Base-by-base conservation (phyloP, 2,113 vertebrate genomes). In the Glareola pratincola region DNA sequence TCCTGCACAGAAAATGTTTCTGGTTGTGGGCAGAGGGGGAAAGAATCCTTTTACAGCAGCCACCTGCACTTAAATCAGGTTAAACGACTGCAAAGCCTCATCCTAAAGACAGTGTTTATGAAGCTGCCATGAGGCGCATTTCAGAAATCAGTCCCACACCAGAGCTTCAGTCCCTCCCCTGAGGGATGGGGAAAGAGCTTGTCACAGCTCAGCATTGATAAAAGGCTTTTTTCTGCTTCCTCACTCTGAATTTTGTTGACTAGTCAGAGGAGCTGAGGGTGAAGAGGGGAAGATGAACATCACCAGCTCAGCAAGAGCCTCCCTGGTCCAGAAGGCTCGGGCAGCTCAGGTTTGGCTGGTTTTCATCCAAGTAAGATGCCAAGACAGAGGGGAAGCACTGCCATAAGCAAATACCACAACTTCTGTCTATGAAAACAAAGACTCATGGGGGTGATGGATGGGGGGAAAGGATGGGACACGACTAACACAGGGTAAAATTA, bases 261-360 rank as follows among this genome's bases (percentile, higher is more conserved):
- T 32, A 32, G 23, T 90, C 43, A 84, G 34, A 21, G 45, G 18
- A 77, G 36, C 41, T 64, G n/a, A 63, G 6, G 5, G 56, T 4
- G 0, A 94, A 93, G 30, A 53, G 1, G 5, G 30, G 22, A 84
- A 30, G 23, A 64, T 14, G 56, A 82, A 36, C 45, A 76, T 17
- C 66, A 71, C 13, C 32, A 82, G 43, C 36, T 51, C 53, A 93
- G 73, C 47, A 93, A 66, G 22, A 63, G 41, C 37, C 37, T 68
- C 47, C 1, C 1, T 0, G 0, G 6, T 8, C 3, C 3, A 51
- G 43, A 41, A 34, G 8, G 27, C 27, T 73, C 12, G 20, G 23
- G 24, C 54, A 89, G 54, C 64, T 90, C 77, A 39, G 37, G 36
- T 51, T 37, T 36, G 43, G 64, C 36, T 30, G 18, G 23, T 48